Evolutionary conservation across 1,140 invertebrate species (phyloP).

Genomic region (Aethina tumida): DNA sequence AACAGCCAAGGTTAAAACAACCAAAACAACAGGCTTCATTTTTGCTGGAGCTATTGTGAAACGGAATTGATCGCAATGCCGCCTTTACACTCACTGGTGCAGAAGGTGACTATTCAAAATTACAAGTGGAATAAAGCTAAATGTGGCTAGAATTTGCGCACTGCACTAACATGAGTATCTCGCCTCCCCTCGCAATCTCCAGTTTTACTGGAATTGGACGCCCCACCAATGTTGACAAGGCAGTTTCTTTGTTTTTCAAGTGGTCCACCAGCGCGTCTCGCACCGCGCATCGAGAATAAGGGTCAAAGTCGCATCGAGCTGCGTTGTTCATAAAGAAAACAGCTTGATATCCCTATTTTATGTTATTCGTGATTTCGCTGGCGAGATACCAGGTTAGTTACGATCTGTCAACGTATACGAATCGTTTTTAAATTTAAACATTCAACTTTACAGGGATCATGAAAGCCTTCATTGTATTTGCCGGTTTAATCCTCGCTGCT

Average conservation of each 20-base stretch:
- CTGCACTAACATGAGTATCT: conserved; percentile 12
- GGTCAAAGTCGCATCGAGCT: conserved; percentile 6
- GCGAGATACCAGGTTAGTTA: conserved; percentile 35
- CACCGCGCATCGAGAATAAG: background rate
- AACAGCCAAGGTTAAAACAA: conserved; percentile 31
- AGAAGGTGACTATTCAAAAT: conserved; percentile 55
- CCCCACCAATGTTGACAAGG: conserved; percentile 11
- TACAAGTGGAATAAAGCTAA: conserved; percentile 3
- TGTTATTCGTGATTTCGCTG: conserved; percentile 35
- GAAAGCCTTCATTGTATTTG: conserved; percentile 43
- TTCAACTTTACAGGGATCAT: conserved; percentile 37
- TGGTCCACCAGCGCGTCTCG: conserved; percentile 1
- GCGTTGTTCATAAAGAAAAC: background rate
- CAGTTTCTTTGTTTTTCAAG: conserved; percentile 15
- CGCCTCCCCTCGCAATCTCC: background rate
- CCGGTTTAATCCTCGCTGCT: conserved; percentile 41
- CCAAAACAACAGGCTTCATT: conserved; percentile 41
- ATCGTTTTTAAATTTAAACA: conserved; percentile 7
- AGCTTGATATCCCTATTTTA: background rate
- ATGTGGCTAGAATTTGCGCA: conserved; percentile 14
- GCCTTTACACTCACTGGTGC: conserved; percentile 84
- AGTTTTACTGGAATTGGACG: conserved; percentile 1
- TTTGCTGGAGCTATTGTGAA: conserved; percentile 17
- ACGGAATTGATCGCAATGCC: conserved; percentile 20
- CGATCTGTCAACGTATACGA: conserved; percentile 2